Base-by-base conservation (phyloP, 2,797 vertebrate species). In the Alosa sapidissima region DNA sequence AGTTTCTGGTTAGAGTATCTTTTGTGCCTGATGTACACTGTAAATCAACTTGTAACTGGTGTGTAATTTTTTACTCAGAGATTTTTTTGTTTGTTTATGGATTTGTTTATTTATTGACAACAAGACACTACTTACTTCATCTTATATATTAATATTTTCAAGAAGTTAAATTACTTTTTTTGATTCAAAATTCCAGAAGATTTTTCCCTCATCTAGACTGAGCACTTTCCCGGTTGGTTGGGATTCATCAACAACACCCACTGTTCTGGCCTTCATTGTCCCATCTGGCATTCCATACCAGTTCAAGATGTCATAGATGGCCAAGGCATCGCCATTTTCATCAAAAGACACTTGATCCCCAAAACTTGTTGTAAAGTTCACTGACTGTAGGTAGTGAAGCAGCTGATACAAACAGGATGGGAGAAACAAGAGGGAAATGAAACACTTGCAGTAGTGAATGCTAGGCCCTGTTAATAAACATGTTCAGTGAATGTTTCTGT, bases 311-410 rank as follows among this genome's bases (percentile, higher is more conserved):
- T 94, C 94, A 85, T 94, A 94, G n/a, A 93, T 91, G 60, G 92
- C 91, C 72, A 93, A 84, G 8, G 91, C 91, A 84, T 94, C 92
- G 13, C 93, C 94, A 33, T 94, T 94, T 14, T 93, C 86, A 85
- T 95, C 94, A 90, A 96, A 96, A 2, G 92, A 93, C 47, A 94
- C 92, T 33, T 89, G 85, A 78, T 94, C 93, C n/a, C 93, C 93
- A 87, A 91, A 94, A 6, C 87, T 5, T 84, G 93, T 94, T 28
- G 92, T 94, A 82, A 94, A 95, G 85, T 92, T 92, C 0, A 94
- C 91, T 5, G 83, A 91, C 85, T 92, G 86, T 83, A 94, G 86
- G 72, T 94, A 94, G 88, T 92, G 83, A 7, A 93, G 85, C 75
- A 94, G 83, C 94, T 95, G 49, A 9, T 48, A 33, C 21, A 68